phyloP scores from a whole-genome alignment of 2,888 invertebrate species.

The Xanthorhoe spadicearia region DNA sequence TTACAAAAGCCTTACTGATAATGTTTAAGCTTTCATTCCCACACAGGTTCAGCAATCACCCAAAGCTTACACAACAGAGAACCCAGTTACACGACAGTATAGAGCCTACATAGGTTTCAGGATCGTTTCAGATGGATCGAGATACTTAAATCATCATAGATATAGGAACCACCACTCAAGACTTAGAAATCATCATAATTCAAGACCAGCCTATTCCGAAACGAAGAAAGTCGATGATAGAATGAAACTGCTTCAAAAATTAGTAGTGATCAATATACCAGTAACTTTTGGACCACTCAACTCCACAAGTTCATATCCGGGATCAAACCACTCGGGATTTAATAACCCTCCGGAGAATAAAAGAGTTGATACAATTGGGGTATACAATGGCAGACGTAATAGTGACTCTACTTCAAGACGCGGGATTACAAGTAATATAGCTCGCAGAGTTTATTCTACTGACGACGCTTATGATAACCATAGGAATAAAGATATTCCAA shows the following conservation, averaged over 20 bases:
- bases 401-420: not conserved
- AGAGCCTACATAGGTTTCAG: constrained; percentile 32
- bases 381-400: constrained; percentile 2
- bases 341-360: not conserved
- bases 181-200: constrained; percentile 6
- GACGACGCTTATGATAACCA: not conserved
- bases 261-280: constrained; percentile 12
- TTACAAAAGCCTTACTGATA: constrained; percentile 32
- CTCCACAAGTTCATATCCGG: not conserved
- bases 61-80: constrained; percentile 26
- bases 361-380: not conserved
- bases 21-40: constrained; percentile 37
- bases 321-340: not conserved
- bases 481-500: not conserved
- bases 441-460: not conserved
- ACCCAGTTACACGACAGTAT: constrained; percentile 30
- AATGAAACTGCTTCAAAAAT: not conserved
- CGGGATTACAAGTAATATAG: not conserved
- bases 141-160: constrained; percentile 19
- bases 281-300: constrained; percentile 22
- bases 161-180: constrained; percentile 13
- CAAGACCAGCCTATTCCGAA: not conserved
- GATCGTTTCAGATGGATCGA: constrained; percentile 29
- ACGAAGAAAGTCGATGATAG: constrained; percentile 1
- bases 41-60: constrained; percentile 32